These are phyloP conservation scores for Ammodytes marinus DNA, from an alignment of 2,113 vertebrate genomes.

Conservation along the genomic window DNA sequence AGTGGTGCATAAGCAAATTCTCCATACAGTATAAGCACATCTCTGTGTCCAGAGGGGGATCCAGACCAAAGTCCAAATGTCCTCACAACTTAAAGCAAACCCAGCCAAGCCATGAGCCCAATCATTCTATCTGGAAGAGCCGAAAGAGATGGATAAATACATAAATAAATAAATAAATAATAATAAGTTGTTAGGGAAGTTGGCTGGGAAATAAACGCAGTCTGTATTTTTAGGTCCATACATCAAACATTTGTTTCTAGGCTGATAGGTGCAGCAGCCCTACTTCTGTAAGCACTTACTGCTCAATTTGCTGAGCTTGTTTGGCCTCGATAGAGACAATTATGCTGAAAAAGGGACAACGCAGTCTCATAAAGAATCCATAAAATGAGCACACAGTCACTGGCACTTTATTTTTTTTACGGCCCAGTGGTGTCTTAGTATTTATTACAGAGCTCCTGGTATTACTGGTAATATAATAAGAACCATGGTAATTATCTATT, in stretches of 20 bases:
- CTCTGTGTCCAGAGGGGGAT: conserved; percentile 36
- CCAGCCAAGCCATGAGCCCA: conserved; percentile 20
- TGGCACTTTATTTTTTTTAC: conserved; percentile 11
- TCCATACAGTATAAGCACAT: conserved; percentile 58
- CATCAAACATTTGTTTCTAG: conserved; percentile 29
- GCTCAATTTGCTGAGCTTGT: conserved; percentile 37
- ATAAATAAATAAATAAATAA: neutral
- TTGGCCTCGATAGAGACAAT: conserved; percentile 32
- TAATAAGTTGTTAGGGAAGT: neutral
- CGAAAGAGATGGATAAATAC: conserved; percentile 1
- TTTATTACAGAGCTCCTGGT: neutral
- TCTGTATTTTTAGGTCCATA: conserved; percentile 35
- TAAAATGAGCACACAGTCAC: conserved; percentile 14
- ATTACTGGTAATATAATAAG: neutral
- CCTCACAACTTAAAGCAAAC: conserved; percentile 47
- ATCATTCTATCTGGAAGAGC: conserved; percentile 23
- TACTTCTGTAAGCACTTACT: conserved; percentile 37
- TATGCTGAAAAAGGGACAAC: conserved; percentile 29
- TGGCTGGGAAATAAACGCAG: conserved; percentile 38
- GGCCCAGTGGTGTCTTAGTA: conserved; percentile 1
- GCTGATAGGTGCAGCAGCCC: conserved; percentile 23
- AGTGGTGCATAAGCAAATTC: conserved; percentile 56
- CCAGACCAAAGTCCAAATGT: conserved; percentile 29
- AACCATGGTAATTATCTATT: neutral
- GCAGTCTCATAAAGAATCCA: conserved; percentile 4